These are phyloP conservation scores for Lethenteron reissneri DNA, from an alignment of 2,113 vertebrate genomes.

Conservation along the genomic window DNA sequence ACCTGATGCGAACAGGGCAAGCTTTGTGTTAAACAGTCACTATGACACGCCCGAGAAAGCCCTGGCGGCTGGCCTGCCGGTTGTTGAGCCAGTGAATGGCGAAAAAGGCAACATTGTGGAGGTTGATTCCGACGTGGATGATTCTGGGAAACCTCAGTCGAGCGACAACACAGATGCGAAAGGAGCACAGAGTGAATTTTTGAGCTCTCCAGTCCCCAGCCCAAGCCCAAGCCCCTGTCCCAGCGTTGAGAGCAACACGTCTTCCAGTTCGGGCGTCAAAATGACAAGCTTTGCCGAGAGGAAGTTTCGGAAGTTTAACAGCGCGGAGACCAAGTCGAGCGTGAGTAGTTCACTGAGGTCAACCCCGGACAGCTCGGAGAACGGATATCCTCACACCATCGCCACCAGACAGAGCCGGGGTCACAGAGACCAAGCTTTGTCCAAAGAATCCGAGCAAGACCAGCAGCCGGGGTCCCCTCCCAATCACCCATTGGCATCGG, in stretches of 20 bases:
- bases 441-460: too few relatives aligned
- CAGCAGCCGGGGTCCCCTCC: constrained; percentile 15
- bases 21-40: background rate
- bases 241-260: constrained; percentile 54
- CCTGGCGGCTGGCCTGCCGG: background rate
- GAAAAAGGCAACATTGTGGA: constrained; percentile 64
- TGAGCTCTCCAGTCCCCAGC: constrained; percentile 16
- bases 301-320: constrained; percentile 55
- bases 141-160: constrained; percentile 37
- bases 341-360: constrained; percentile 69
- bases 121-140: constrained; percentile 75
- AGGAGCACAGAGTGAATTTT: background rate
- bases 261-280: constrained; percentile 52
- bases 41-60: background rate
- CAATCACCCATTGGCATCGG: constrained; percentile 69
- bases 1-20: background rate
- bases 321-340: constrained; percentile 44
- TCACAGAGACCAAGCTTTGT: too few relatives aligned
- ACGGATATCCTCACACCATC: constrained; percentile 38
- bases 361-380: constrained; percentile 68
- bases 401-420: background rate
- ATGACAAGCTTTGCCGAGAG: constrained; percentile 95
- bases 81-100: background rate
- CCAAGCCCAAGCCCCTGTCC: constrained; percentile 46
- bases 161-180: constrained; percentile 30